These are phyloP conservation scores for Mus pahari DNA, from an alignment of 2,113 vertebrate species.

Conservation along the genomic window DNA sequence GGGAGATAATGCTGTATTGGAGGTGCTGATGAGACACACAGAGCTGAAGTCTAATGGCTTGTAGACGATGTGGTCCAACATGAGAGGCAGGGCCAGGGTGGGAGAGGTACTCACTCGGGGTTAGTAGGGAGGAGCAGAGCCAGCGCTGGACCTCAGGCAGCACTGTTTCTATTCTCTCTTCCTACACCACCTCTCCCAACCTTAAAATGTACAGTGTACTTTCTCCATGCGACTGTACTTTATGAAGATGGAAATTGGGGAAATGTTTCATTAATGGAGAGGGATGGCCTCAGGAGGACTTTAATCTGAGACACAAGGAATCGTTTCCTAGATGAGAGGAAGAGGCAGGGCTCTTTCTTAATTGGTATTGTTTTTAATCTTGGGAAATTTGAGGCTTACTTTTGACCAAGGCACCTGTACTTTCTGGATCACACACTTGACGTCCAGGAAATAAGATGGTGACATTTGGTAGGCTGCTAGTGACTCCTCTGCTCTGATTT, in stretches of 20 bases:
- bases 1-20: not conserved
- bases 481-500: not conserved
- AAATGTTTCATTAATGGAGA: not conserved
- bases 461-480: not conserved
- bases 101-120: not conserved
- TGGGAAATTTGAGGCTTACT: not conserved
- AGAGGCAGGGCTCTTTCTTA: not conserved
- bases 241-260: conserved; percentile 2
- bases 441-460: not conserved
- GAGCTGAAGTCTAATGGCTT: not conserved
- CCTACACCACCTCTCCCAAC: not conserved
- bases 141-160: not conserved
- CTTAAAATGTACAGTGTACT: conserved; percentile 4
- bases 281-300: not conserved
- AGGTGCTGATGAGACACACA: not conserved
- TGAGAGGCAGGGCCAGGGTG: not conserved
- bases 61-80: not conserved
- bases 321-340: not conserved
- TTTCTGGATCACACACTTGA: not conserved
- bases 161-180: not conserved
- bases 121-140: not conserved
- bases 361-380: conserved; percentile 4
- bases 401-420: not conserved
- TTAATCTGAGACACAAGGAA: conserved; percentile 9
- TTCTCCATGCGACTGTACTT: conserved; percentile 9